Percentiles rank a stretch among this genome's conserved stretches.
Evolutionary conservation across 2,797 vertebrate genomes (phyloP).

Genomic region (Platalea minor): DNA sequence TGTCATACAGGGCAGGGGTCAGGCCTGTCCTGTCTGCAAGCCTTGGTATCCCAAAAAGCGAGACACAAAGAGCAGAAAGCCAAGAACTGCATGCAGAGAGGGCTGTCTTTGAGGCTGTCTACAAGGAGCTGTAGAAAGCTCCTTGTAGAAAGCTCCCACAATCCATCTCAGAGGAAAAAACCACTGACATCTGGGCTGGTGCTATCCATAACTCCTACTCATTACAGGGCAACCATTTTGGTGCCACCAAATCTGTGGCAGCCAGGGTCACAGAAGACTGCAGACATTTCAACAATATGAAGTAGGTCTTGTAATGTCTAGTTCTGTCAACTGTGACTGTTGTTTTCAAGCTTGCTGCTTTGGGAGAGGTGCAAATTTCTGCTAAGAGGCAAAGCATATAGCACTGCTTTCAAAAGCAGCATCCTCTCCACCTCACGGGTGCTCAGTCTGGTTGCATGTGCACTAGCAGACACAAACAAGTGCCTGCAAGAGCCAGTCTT

Average conservation of each 20-base stretch:
- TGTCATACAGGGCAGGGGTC: not conserved
- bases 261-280: not conserved
- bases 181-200: not conserved
- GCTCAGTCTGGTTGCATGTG: not conserved
- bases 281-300: not conserved
- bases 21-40: not conserved
- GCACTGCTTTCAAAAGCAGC: not conserved
- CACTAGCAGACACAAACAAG: not conserved
- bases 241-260: not conserved
- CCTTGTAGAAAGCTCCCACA: not conserved
- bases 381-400: not conserved
- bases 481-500: not conserved
- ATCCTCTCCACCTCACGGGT: not conserved
- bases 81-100: not conserved
- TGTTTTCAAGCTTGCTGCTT: not conserved
- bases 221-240: not conserved
- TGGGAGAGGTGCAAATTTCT: not conserved
- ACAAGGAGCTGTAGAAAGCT: not conserved
- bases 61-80: not conserved
- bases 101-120: not conserved
- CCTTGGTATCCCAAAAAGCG: not conserved
- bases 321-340: not conserved
- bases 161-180: not conserved
- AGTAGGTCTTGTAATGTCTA: not conserved
- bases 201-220: not conserved